phyloP scores from a whole-genome alignment of 2,113 vertebrate genomes.

The Rhombomys opimus region DNA sequence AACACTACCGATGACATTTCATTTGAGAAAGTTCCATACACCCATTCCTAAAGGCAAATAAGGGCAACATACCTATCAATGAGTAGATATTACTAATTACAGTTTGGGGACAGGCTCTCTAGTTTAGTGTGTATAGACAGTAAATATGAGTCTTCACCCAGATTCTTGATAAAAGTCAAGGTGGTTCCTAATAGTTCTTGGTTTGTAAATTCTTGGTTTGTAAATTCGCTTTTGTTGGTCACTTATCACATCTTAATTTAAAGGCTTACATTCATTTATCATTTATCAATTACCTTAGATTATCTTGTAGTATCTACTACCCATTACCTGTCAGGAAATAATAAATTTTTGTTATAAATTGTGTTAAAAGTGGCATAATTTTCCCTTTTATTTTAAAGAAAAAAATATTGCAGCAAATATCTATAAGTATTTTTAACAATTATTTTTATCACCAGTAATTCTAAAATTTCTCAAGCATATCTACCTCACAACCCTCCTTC shows the following conservation, averaged over 20 bases:
- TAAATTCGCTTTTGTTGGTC: not conserved
- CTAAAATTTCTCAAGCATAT: not conserved
- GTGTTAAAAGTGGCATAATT: not conserved
- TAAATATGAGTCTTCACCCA: not conserved
- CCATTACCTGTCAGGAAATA: not conserved
- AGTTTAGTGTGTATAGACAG: not conserved
- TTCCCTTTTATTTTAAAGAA: not conserved
- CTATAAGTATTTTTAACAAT: not conserved
- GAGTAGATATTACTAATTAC: not conserved
- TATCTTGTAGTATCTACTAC: not conserved
- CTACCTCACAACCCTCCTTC: not conserved
- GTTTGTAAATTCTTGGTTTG: constrained; percentile 13
- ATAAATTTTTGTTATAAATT: not conserved
- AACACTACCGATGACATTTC: not conserved
- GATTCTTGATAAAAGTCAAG: not conserved
- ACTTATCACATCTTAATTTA: not conserved
- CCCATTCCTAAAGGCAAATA: not conserved
- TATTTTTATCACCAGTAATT: not conserved
- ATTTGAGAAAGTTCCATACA: not conserved
- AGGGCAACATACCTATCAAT: not conserved
- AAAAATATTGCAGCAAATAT: not conserved
- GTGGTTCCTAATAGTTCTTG: not conserved
- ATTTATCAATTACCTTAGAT: not conserved
- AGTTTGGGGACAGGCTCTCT: not conserved
- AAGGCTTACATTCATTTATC: not conserved